These are phyloP conservation scores for Mythimna pallens DNA, from an alignment of 2,888 invertebrate genomes.

Conservation along the genomic window DNA sequence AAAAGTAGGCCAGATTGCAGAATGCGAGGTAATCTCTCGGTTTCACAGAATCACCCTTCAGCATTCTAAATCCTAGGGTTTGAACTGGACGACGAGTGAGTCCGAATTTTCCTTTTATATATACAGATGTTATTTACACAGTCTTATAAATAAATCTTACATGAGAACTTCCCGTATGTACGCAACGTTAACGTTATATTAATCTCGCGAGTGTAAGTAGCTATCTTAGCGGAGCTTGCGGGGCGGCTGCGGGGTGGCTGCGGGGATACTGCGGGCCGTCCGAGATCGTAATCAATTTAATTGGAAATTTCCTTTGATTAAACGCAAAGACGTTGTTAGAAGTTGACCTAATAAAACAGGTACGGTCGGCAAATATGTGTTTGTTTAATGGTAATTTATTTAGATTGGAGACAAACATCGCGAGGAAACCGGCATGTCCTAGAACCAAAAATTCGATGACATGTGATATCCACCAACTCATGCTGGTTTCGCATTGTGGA, in stretches of 20 bases:
- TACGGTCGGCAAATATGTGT: conserved; percentile 73
- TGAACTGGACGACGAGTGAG: no score
- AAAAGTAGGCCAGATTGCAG: no score
- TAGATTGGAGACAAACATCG: no score
- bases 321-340: conserved; percentile 91
- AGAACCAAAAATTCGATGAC: no score
- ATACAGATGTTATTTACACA: conserved; percentile 7
- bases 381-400: conserved; percentile 4
- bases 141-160: conserved; percentile 23
- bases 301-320: conserved; percentile 91
- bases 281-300: conserved; percentile 90
- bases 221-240: conserved; percentile 45
- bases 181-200: conserved; percentile 39
- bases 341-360: conserved; percentile 90
- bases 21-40: no score
- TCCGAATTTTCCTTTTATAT: no score
- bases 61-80: no score
- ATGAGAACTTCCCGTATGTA: conserved; percentile 37
- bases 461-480: no score
- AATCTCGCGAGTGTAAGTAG: conserved; percentile 59
- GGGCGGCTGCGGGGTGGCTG: conserved; percentile 53
- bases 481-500: no score
- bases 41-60: no score
- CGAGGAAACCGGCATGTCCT: no score
- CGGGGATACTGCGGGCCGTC: conserved; percentile 64